Percentiles rank a stretch among this genome's conserved stretches.
These are phyloP conservation scores for Heliconius ethilla DNA, from an alignment of 2,888 invertebrate species.

Conservation along the genomic window DNA sequence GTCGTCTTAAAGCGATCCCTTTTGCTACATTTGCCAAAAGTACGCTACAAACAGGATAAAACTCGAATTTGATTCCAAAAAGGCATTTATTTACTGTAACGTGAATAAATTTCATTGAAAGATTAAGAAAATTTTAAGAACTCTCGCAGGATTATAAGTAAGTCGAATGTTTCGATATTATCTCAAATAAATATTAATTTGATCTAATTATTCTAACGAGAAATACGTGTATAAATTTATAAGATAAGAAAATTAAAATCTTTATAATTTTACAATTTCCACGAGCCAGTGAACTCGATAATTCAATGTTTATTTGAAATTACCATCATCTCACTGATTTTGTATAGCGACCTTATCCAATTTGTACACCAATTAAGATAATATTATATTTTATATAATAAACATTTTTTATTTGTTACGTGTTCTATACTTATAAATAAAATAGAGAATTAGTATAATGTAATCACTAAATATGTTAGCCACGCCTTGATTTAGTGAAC, in stretches of 20 bases:
- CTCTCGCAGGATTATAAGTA: background rate
- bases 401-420: too few relatives aligned
- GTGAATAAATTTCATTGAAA: conserved; percentile 13
- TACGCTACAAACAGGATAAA: conserved; percentile 45
- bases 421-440: background rate
- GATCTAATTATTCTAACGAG: conserved; percentile 6
- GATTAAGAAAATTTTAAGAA: background rate
- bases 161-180: background rate
- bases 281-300: conserved; percentile 43
- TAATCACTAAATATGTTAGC: conserved; percentile 7
- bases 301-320: conserved; percentile 41
- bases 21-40: conserved; percentile 47
- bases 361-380: conserved; percentile 24
- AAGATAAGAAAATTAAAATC: background rate
- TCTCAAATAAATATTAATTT: background rate
- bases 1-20: conserved; percentile 43
- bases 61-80: conserved; percentile 28
- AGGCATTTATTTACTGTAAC: conserved; percentile 11
- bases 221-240: conserved; percentile 1
- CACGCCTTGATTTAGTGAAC: conserved; percentile 15
- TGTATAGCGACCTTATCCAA: conserved; percentile 25
- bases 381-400: background rate
- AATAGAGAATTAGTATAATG: background rate
- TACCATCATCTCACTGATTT: conserved; percentile 35
- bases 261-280: conserved; percentile 34